A percentile compares a stretch with the other conserved stretches of the same genome.
Conservation (phyloP, 2,113 vertebrate genomes). For the Porphyrio hochstetteri region DNA sequence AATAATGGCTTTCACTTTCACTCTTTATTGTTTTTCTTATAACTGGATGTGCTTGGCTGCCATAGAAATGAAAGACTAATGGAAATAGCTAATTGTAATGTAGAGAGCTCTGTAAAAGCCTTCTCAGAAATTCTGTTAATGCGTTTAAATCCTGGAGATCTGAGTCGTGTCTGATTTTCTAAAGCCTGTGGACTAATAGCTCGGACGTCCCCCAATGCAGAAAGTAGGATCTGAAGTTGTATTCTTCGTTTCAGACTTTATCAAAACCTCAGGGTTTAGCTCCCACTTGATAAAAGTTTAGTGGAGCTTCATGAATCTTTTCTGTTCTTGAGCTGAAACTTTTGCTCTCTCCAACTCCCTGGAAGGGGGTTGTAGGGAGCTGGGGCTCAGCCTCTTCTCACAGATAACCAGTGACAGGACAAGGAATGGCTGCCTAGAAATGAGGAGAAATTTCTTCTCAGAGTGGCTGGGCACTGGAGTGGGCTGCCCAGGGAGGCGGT, state of each 20-base stretch:
- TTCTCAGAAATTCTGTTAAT: background rate
- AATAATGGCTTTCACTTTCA: background rate
- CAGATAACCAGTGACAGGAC: too few relatives aligned
- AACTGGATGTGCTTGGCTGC: background rate
- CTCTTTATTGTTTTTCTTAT: background rate
- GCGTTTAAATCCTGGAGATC: background rate
- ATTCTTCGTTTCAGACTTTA: background rate
- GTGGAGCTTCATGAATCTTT: background rate
- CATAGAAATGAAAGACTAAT: background rate
- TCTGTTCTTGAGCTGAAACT: background rate
- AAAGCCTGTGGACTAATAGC: background rate
- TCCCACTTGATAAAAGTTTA: background rate
- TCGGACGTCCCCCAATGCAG: background rate
- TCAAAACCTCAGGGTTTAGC: background rate
- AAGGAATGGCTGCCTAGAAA: too few relatives aligned
- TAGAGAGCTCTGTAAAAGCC: background rate
- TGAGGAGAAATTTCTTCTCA: too few relatives aligned
- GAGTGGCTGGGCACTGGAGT: too few relatives aligned
- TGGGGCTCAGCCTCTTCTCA: too few relatives aligned
- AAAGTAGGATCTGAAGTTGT: background rate
- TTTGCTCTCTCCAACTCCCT: too few relatives aligned
- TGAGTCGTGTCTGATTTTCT: background rate
- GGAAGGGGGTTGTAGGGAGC: too few relatives aligned
- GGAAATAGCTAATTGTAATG: background rate
- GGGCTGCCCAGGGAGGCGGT: too few relatives aligned